Base-by-base conservation (phyloP, 30 jellyfish, hydroid and myxozoan species). In the Cassiopea xamachana region DNA sequence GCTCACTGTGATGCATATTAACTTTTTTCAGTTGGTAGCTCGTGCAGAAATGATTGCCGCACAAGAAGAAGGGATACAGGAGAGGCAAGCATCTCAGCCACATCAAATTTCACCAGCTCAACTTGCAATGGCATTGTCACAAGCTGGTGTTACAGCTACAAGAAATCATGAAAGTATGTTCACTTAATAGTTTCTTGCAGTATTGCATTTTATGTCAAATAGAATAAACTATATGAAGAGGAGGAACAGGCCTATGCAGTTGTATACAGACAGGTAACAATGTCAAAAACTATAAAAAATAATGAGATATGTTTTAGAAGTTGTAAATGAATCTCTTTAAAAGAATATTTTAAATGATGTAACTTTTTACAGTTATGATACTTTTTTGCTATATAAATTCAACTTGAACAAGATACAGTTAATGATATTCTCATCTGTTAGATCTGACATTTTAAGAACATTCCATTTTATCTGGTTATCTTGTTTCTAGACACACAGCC, bases 41-140 rank as follows among this genome's bases (percentile, higher is more conserved):
- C 87, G 93, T 17, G 97, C 97, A 10, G 97, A 90, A 76, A 60
- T 90, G 97, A 83, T 82, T 61, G 97, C 97, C 6, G 93, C 90
- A 0, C 92, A 70, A 68, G 97, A 90, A 67, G 86, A 82, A 48
- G 89, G 80, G 61, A 82, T 69, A 58, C 97, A 90, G 71, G 90
- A 84, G 27, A 73, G 90, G 51, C 92, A 83, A 45, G 50, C 86
- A 14, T 12, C 77, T 4, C 87, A 81, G 60, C 90, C 87, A 14
- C 87, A 76, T 12, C 91, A 84, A 51, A 90, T 90, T 46, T 80
- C 97, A 18, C 90, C 91, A 47, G 92, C 92, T 70, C 93, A 90
- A 46, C 87, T 90, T 39, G 91, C 97, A 49, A 75, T 58, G 91
- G 97, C 97, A 1, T 79, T 90, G 77, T 77, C 93, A n/a, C 97